phyloP scores from a whole-genome alignment of 2,797 vertebrate species.

The Darevskia nairensis region DNA sequence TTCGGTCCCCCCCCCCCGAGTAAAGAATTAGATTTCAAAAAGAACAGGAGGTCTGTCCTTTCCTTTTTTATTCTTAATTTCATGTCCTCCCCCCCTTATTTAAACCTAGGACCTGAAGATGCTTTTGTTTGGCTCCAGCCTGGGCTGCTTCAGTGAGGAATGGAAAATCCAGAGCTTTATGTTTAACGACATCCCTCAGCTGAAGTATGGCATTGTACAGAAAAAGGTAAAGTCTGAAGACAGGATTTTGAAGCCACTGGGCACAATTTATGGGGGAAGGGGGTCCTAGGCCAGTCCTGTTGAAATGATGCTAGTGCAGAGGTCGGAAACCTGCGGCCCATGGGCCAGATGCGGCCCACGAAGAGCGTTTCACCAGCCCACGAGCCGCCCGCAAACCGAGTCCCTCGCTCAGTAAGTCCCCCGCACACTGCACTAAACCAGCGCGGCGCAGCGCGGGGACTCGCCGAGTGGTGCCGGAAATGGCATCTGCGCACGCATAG shows the following conservation, averaged over 20 bases:
- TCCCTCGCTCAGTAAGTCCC: too few relatives aligned
- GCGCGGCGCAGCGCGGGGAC: too few relatives aligned
- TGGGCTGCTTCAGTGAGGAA: conserved; percentile 89
- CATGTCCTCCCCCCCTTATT: background rate
- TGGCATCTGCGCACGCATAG: too few relatives aligned
- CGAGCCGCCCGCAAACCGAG: too few relatives aligned
- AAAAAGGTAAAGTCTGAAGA: conserved; percentile 84
- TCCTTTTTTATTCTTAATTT: background rate
- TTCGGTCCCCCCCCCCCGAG: too few relatives aligned
- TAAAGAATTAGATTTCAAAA: conserved; percentile 25
- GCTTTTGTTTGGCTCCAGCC: conserved; percentile 88
- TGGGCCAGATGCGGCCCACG: too few relatives aligned
- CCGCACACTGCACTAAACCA: too few relatives aligned
- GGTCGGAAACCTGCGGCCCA: too few relatives aligned
- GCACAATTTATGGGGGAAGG: background rate
- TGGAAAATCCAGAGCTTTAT: conserved; percentile 94
- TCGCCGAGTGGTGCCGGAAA: too few relatives aligned
- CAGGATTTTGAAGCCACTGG: background rate
- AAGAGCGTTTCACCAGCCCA: too few relatives aligned
- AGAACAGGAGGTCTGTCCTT: background rate
- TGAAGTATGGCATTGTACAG: conserved; percentile 94
- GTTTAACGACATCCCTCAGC: conserved; percentile 83
- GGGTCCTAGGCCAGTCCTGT: too few relatives aligned
- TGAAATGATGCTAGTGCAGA: too few relatives aligned
- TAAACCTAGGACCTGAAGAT: conserved; percentile 87